phyloP scores from a whole-genome alignment of 2,113 vertebrate species.

The Leptocoma aspasia region DNA sequence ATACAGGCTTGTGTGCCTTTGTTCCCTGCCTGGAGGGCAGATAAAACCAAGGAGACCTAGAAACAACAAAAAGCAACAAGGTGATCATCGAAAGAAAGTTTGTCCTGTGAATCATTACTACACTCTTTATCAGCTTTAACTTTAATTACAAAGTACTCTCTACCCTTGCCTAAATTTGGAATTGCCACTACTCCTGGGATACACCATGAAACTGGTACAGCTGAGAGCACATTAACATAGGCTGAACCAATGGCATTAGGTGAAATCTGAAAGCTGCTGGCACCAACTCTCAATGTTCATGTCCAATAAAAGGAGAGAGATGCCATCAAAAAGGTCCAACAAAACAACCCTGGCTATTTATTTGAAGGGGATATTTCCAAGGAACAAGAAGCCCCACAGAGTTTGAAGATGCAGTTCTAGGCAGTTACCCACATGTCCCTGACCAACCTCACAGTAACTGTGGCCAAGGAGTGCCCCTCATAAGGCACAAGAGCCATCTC shows the following conservation, averaged over 20 bases:
- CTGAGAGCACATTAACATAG: neutral
- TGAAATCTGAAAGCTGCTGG: neutral
- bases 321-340: neutral
- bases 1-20: constrained; percentile 98
- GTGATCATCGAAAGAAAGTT: neutral
- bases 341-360: neutral
- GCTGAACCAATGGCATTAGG: neutral
- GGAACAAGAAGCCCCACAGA: neutral
- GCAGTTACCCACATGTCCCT: no score
- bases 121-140: neutral
- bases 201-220: neutral
- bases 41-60: constrained; percentile 94
- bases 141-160: neutral
- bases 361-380: neutral
- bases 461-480: neutral
- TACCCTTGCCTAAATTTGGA: neutral
- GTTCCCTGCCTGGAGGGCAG: constrained; percentile 96
- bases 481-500: neutral
- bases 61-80: neutral
- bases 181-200: neutral
- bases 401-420: neutral
- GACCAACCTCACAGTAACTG: neutral
- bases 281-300: neutral
- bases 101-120: neutral
- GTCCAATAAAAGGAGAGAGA: neutral